Percentiles rank a stretch among this genome's conserved stretches.
Evolutionary conservation across 2,113 vertebrate genomes (phyloP).

Genomic region (Polypterus senegalus): DNA sequence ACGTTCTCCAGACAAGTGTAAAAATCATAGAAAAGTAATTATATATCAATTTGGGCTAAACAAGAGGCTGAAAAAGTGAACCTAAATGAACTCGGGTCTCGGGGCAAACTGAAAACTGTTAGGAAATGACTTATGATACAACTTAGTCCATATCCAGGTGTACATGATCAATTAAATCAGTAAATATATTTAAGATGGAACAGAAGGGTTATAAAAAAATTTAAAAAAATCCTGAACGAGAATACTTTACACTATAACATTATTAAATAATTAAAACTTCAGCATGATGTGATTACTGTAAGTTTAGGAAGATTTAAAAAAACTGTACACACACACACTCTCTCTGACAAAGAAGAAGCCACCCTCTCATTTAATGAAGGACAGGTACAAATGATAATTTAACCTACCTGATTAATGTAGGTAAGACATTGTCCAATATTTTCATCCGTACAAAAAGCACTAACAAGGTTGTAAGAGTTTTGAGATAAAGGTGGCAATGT

Average conservation of each 20-base stretch:
- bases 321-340: not conserved
- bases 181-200: no score
- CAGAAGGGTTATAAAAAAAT: not conserved
- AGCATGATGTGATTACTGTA: not conserved
- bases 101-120: no score
- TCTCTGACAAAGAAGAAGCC: not conserved
- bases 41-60: no score
- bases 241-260: not conserved
- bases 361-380: not conserved
- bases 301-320: not conserved
- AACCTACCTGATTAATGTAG: conserved; percentile 78
- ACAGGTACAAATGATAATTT: not conserved
- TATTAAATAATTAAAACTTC: not conserved
- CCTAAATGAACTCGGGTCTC: no score
- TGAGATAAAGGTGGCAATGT: conserved; percentile 54
- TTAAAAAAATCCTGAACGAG: not conserved
- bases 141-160: no score
- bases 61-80: no score
- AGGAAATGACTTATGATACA: no score
- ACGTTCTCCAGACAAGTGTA: no score
- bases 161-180: no score
- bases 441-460: conserved; percentile 86
- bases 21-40: no score
- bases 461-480: conserved; percentile 55
- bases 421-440: conserved; percentile 75